phyloP scores from a whole-genome alignment of 2,797 vertebrate species.

The Psittacula derbiana region DNA sequence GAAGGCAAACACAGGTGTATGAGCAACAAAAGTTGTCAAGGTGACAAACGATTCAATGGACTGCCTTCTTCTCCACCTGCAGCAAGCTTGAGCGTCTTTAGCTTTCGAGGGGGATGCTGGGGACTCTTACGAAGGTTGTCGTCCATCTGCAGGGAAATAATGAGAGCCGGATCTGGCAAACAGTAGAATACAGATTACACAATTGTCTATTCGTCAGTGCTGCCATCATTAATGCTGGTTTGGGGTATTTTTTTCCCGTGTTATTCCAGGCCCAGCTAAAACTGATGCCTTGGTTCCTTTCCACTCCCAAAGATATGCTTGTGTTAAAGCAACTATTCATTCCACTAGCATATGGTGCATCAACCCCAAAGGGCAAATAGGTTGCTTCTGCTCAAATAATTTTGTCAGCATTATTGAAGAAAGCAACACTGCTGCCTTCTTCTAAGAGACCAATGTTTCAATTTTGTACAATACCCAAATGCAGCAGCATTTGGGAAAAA shows the following conservation, averaged over 20 bases:
- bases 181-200: conserved; percentile 11
- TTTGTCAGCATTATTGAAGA: not conserved
- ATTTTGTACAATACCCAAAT: not conserved
- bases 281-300: not conserved
- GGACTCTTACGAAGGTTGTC: conserved; percentile 97
- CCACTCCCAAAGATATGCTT: not conserved
- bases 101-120: conserved; percentile 88
- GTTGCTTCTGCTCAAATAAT: not conserved
- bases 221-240: not conserved
- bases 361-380: not conserved
- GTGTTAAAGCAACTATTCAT: not conserved
- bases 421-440: not conserved
- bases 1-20: not conserved
- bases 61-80: conserved; percentile 76
- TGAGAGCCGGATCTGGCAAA: conserved; percentile 48
- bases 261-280: not conserved
- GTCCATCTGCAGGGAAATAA: conserved; percentile 89
- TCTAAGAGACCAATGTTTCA: not conserved
- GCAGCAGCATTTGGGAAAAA: not conserved
- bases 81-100: conserved; percentile 82
- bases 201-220: not conserved
- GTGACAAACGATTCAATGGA: conserved; percentile 75
- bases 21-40: conserved; percentile 42
- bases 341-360: not conserved
- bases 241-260: not conserved